Conservation (phyloP, 30 jellyfish, hydroid and myxozoan genomes). For the Aurelia sp. region DNA sequence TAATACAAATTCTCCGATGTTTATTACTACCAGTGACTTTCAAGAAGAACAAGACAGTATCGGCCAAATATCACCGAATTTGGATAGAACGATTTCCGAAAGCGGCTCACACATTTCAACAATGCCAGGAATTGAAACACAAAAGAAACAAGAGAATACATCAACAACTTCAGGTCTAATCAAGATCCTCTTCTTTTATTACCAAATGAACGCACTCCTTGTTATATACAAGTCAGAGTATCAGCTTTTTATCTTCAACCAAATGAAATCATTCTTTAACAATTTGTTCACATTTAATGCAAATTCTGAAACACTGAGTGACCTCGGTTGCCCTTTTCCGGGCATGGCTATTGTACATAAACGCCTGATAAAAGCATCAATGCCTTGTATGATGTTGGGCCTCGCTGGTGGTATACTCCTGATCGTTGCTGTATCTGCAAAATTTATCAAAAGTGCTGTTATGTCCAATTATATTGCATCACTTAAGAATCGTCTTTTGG, state of each 20-base stretch:
- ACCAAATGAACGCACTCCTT: conserved; percentile 9
- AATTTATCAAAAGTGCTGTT: too few species aligned
- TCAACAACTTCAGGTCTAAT: conserved; percentile 7
- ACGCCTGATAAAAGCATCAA: too few species aligned
- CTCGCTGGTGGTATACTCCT: too few species aligned
- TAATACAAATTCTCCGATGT: too few species aligned
- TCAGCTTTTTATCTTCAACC: neutral
- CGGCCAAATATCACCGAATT: neutral
- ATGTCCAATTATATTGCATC: neutral
- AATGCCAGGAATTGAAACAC: neutral
- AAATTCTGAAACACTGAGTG: neutral
- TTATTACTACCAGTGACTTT: too few species aligned
- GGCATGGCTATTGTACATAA: too few species aligned
- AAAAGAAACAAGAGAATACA: neutral
- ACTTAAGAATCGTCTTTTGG: neutral
- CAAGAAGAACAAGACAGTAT: too few species aligned
- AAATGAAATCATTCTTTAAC: neutral
- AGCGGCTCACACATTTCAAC: neutral
- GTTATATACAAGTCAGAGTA: neutral
- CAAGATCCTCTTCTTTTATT: conserved; percentile 20
- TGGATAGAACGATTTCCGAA: neutral
- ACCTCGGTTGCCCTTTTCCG: neutral
- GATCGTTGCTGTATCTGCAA: too few species aligned
- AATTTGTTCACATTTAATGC: neutral
- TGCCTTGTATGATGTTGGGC: too few species aligned